Evolutionary conservation across 2,888 invertebrate species (phyloP).

Genomic region (Junonia oenone): DNA sequence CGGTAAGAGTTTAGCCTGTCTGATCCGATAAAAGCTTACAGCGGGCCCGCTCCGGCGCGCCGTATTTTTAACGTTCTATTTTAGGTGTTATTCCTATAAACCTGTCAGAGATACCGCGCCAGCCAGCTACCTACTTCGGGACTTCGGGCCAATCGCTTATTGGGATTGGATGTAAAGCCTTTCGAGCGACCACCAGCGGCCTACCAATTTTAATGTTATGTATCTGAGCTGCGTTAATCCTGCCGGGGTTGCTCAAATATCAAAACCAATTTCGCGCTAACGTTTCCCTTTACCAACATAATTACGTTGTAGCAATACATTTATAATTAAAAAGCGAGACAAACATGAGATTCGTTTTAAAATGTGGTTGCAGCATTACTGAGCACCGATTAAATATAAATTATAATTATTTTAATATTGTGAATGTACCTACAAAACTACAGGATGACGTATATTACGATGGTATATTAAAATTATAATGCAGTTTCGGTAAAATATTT

Average conservation of each 20-base stretch:
- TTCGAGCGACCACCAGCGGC: conserved; percentile 38
- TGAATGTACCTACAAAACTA: too few species aligned
- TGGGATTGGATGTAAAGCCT: conserved; percentile 53
- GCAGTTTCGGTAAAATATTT: too few species aligned
- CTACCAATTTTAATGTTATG: conserved; percentile 58
- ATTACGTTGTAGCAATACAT: background rate
- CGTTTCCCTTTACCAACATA: conserved; percentile 44
- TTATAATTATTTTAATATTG: background rate
- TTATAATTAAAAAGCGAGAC: background rate
- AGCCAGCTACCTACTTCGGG: too few species aligned
- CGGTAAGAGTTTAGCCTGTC: conserved; percentile 40
- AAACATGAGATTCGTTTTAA: background rate
- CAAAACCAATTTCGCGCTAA: conserved; percentile 48
- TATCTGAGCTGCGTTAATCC: conserved; percentile 54
- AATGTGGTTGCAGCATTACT: background rate
- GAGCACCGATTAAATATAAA: background rate
- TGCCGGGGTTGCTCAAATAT: conserved; percentile 45
- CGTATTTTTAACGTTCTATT: conserved; percentile 57
- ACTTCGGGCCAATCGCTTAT: conserved; percentile 52
- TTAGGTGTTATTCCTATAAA: conserved; percentile 41
- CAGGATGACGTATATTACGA: too few species aligned
- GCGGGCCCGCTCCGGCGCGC: conserved; percentile 31
- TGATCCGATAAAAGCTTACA: conserved; percentile 56
- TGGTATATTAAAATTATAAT: too few species aligned
- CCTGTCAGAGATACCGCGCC: conserved; percentile 26